A percentile compares a stretch with the other conserved stretches of the same genome.
Conservation (phyloP, 2,888 invertebrate genomes). For the Rutpela maculata region DNA sequence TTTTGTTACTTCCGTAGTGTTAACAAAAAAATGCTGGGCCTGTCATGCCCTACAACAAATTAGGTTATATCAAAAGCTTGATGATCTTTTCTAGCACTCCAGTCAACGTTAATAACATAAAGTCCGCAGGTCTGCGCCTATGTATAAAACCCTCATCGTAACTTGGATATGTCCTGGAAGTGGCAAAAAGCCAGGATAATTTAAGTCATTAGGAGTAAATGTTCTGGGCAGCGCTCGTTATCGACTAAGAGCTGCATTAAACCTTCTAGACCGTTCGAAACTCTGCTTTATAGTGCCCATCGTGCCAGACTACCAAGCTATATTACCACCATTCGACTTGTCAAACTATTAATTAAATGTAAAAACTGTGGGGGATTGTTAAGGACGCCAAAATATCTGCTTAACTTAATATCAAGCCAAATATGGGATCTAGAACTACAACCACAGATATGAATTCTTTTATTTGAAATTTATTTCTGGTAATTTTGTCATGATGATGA, state of each 20-base stretch:
- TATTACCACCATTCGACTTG: constrained; percentile 50
- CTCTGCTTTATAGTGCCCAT: constrained; percentile 51
- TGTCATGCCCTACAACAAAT: background rate
- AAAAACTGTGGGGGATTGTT: constrained; percentile 33
- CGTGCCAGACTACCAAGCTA: constrained; percentile 44
- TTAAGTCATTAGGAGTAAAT: constrained; percentile 66
- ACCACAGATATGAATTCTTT: no score
- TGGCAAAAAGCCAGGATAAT: constrained; percentile 63
- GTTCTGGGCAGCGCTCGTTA: constrained; percentile 65
- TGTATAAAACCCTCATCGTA: constrained; percentile 48
- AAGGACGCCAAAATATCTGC: constrained; percentile 8
- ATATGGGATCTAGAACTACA: no score
- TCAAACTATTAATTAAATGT: constrained; percentile 48
- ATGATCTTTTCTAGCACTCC: background rate
- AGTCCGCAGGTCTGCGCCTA: constrained; percentile 23
- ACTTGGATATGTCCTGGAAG: constrained; percentile 51
- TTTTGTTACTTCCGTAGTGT: no score
- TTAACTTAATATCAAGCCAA: background rate
- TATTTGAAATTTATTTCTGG: no score
- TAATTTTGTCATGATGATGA: no score
- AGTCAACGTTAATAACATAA: constrained; percentile 19
- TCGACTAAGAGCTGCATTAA: constrained; percentile 65
- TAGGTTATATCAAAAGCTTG: background rate
- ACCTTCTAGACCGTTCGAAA: constrained; percentile 53
- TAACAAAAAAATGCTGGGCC: background rate